These are phyloP conservation scores for Valencia hispanica DNA, from an alignment of 2,797 vertebrate genomes.

Conservation along the genomic window DNA sequence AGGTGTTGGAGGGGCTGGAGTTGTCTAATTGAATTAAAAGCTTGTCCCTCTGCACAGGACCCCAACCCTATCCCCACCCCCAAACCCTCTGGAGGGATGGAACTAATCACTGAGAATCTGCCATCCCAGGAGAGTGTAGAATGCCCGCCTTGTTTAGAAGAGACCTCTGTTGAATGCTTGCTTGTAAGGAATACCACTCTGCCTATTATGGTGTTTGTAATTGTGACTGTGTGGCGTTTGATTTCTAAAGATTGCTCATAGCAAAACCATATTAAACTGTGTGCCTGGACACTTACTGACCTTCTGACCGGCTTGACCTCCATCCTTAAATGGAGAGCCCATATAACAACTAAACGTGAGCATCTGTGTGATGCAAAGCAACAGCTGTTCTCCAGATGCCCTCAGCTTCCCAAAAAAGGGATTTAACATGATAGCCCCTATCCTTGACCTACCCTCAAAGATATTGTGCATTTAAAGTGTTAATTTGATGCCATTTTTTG, in stretches of 20 bases:
- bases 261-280: conserved; percentile 60
- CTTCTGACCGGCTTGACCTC: conserved; percentile 61
- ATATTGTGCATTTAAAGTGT: background rate
- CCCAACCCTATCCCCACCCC: background rate
- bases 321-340: conserved; percentile 22
- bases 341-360: conserved; percentile 37
- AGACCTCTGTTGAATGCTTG: conserved; percentile 34
- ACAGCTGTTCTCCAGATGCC: conserved; percentile 80
- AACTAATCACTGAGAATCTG: conserved; percentile 66
- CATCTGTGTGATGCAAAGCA: conserved; percentile 51
- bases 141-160: conserved; percentile 77
- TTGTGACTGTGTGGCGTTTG: conserved; percentile 56
- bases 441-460: background rate
- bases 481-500: background rate
- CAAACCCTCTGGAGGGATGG: conserved; percentile 39
- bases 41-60: conserved; percentile 8
- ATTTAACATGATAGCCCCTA: conserved; percentile 16
- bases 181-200: conserved; percentile 17
- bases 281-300: conserved; percentile 46
- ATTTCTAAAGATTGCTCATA: conserved; percentile 65
- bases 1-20: conserved; percentile 10
- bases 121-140: conserved; percentile 59
- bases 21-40: conserved; percentile 68
- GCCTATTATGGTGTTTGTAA: conserved; percentile 51
- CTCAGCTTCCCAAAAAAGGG: conserved; percentile 20